Base-by-base conservation (phyloP, 2,888 invertebrate genomes). In the Carabus problematicus region DNA sequence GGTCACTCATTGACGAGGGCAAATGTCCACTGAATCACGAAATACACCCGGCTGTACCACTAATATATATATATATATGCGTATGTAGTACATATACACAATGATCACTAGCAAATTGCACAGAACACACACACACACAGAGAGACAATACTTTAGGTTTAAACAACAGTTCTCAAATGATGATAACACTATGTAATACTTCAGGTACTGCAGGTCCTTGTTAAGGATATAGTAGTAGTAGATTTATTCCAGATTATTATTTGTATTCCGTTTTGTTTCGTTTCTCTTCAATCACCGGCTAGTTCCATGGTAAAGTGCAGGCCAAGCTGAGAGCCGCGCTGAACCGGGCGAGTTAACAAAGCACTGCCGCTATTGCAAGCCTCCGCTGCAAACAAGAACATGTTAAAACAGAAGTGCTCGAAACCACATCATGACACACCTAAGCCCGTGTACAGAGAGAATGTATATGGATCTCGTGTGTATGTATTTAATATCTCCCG, bases 1-100 rank as follows among this genome's bases (percentile, higher is more conserved):
- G 78, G 77, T 79, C 75, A 64, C 52, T 64, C 64, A 64, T 70
- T 52, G 12, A 63, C 63, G 59, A 43, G 45, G 42, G 52, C 66
- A 49, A 63, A 29, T 29, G 6, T 29, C 29, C 29, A 29, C 29
- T 3, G 29, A 29, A 29, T 29, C 6, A 29, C 29, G 29, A 6
- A 29, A 29, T n/a, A n/a, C n/a, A n/a, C n/a, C n/a, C n/a, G n/a
- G n/a, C n/a, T n/a, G n/a, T n/a, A n/a, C n/a, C n/a, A n/a, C n/a
- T n/a, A n/a, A n/a, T n/a, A n/a, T n/a, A n/a, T n/a, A n/a, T n/a
- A n/a, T n/a, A n/a, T n/a, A n/a, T n/a, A n/a, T n/a, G n/a, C n/a
- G n/a, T n/a, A n/a, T n/a, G n/a, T n/a, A n/a, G 6, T 29, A 29
- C 29, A 29, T 6, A 29, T 6, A 29, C 29, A 29, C 29, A 29